Evolutionary conservation across 1,140 invertebrate species (phyloP).

Genomic region (Rhopalosiphum maidis): DNA sequence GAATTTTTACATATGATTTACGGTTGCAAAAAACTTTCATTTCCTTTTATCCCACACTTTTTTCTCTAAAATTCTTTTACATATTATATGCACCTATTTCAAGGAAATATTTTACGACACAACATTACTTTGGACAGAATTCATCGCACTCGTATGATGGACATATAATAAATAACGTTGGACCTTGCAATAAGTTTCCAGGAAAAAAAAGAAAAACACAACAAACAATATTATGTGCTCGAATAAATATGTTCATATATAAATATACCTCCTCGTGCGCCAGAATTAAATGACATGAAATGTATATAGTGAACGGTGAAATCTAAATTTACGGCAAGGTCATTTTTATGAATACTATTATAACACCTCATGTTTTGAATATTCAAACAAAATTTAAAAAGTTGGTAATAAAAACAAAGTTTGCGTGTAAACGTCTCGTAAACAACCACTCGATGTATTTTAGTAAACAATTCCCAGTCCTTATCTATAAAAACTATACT

Average conservation of each 20-base stretch:
- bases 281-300: neutral
- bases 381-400: slow-evolving; percentile 25
- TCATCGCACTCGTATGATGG: slow-evolving; percentile 15
- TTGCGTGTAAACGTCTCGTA: neutral
- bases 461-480: neutral
- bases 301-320: neutral
- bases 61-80: slow-evolving; percentile 23
- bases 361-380: slow-evolving; percentile 14
- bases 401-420: slow-evolving; percentile 29
- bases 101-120: slow-evolving; percentile 15
- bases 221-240: neutral
- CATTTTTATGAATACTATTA: slow-evolving; percentile 14
- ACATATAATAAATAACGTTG: slow-evolving; percentile 18
- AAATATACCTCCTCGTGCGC: neutral
- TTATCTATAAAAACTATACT: neutral
- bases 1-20: slow-evolving; percentile 45
- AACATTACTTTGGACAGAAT: neutral
- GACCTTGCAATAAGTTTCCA: neutral
- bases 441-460: slow-evolving; percentile 9
- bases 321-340: neutral
- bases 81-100: neutral
- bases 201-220: neutral
- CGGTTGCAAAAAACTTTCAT: slow-evolving; percentile 25
- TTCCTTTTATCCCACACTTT: slow-evolving; percentile 24
- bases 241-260: neutral